Base-by-base conservation (phyloP, 2,113 vertebrate genomes). In the Ammodytes marinus region DNA sequence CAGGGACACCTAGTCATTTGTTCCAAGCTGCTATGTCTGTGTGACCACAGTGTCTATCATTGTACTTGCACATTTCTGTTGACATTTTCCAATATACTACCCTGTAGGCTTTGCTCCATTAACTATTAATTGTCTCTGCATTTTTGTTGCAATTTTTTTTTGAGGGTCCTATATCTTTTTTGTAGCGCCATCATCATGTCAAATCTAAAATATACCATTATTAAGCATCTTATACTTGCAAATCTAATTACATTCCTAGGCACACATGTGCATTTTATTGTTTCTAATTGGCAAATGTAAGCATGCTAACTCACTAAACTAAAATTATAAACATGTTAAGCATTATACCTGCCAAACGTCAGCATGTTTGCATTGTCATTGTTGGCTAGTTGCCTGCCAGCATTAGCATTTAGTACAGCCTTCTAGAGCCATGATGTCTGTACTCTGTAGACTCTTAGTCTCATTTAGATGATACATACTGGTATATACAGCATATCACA, bases 51-150 rank as follows among this genome's bases (percentile, higher is more conserved):
- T 8, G 54, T 88, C 59, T 76, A 77, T 47, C 37, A 40, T 66
- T 73, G 64, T 57, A 17, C 2, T 4, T 66, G 35, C 39, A 50
- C 6, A 50, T 76, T 72, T 17, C 11, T 14, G 19, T 61, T 15
- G 15, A 55, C 6, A 52, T 78, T 88, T 86, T 76, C 52, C 80
- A 54, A 80, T 87, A 72, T 27, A 39, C 11, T 64, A n/a, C 71
- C 66, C 78, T 87, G 69, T 79, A 82, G 79, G 67, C 84, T 87
- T 70, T 74, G 66, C 77, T 88, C 54, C 80, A 88, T 84, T 80
- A 82, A 64, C 49, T 86, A 74, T 27, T 27, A 79, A 88, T 87
- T 66, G 27, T 27, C 27, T 42, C 46, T 27, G 6, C 8, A 42
- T 59, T 47, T 79, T 40, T 54, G 9, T 69, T 12, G 7, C 43